phyloP scores from a whole-genome alignment of 2,113 vertebrate species.

The Anser cygnoides region DNA sequence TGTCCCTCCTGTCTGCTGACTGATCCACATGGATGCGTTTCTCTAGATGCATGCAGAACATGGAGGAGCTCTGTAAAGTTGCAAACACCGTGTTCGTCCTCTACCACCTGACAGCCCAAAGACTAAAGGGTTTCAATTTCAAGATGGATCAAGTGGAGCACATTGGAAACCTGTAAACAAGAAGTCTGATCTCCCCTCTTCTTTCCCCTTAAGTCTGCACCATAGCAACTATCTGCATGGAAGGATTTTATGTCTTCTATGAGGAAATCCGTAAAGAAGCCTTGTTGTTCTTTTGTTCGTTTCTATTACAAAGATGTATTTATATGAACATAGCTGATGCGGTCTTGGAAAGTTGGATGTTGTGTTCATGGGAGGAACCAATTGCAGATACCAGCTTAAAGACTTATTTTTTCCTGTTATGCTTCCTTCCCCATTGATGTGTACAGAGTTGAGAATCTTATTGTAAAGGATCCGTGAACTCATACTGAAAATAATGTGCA shows the following conservation, averaged over 20 bases:
- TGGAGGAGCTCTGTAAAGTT: background rate
- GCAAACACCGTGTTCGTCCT: background rate
- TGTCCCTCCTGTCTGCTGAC: background rate
- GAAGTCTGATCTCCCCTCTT: constrained; percentile 19
- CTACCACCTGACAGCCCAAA: background rate
- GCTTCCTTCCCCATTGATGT: background rate
- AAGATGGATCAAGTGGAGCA: constrained; percentile 51
- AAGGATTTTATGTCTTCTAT: background rate
- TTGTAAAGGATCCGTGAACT: background rate
- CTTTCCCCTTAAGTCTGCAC: constrained; percentile 13
- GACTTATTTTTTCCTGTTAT: background rate
- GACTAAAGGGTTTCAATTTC: constrained; percentile 45
- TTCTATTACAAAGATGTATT: constrained; percentile 1
- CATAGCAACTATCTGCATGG: constrained; percentile 47
- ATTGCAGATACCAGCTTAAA: background rate
- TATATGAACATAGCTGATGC: background rate
- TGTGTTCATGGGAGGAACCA: background rate
- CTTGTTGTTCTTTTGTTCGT: background rate
- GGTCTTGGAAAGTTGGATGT: background rate
- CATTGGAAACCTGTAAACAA: constrained; percentile 57
- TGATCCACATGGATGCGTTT: background rate
- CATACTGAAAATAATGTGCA: background rate
- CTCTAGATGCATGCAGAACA: background rate
- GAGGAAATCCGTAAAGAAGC: constrained; percentile 33
- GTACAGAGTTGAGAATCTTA: background rate